A percentile compares a stretch with the other conserved stretches of the same genome.
Evolutionary conservation across 2,888 invertebrate species (phyloP).

Genomic region (Thereva nobilitata): DNA sequence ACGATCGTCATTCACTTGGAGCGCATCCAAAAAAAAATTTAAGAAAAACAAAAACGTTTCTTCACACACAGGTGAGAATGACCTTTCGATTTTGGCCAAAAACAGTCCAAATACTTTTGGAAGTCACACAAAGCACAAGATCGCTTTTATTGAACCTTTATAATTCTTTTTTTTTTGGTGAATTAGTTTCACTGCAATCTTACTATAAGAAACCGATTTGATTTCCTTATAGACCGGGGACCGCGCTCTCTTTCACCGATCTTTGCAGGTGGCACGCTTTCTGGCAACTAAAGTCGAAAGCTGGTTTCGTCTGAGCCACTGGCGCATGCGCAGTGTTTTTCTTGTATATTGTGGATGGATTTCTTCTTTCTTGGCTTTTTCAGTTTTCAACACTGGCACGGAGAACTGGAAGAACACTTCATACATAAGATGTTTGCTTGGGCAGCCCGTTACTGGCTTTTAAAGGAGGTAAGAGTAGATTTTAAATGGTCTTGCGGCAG

Average conservation of each 20-base stretch:
- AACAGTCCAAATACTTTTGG: neutral
- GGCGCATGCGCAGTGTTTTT: constrained; percentile 16
- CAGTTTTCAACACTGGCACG: neutral
- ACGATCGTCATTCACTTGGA: constrained; percentile 10
- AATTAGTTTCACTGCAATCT: too few species aligned
- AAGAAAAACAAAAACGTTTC: too few species aligned
- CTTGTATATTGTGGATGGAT: neutral
- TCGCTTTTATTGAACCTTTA: too few species aligned
- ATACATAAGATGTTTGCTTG: too few species aligned
- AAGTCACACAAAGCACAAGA: too few species aligned
- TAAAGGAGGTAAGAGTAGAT: too few species aligned
- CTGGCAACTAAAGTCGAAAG: constrained; percentile 39
- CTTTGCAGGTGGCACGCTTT: constrained; percentile 42
- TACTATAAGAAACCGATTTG: too few species aligned
- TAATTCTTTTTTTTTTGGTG: too few species aligned
- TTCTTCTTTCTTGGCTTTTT: constrained; percentile 15
- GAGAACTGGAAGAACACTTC: constrained; percentile 15
- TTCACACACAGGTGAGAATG: constrained; percentile 6
- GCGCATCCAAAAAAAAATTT: too few species aligned
- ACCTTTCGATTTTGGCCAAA: constrained; percentile 19
- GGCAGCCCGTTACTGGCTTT: too few species aligned
- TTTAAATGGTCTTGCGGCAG: too few species aligned
- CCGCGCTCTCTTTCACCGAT: constrained; percentile 20
- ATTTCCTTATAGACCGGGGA: neutral
- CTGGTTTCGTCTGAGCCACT: constrained; percentile 17